phyloP scores from a whole-genome alignment of 2,797 vertebrate species.

The Merluccius polli region DNA sequence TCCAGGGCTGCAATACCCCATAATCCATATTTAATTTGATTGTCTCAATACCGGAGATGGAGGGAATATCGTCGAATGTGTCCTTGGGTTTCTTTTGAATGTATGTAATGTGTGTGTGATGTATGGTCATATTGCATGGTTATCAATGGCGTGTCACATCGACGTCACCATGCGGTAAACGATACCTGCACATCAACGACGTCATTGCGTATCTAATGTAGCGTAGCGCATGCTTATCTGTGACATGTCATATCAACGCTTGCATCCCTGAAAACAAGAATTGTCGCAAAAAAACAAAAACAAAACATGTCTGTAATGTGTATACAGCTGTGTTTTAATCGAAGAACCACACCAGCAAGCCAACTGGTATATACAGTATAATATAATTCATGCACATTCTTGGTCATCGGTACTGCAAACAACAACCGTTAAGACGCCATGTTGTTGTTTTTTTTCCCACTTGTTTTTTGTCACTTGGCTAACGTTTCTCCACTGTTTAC shows the following conservation, averaged over 20 bases:
- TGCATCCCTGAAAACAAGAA: background rate
- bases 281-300: background rate
- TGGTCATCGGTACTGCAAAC: background rate
- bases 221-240: background rate
- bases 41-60: background rate
- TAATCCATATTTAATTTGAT: background rate
- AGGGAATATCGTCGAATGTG: background rate
- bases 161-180: background rate
- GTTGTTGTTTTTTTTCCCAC: background rate
- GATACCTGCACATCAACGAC: too few species aligned
- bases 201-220: background rate
- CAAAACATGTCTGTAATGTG: background rate
- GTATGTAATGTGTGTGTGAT: background rate
- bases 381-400: background rate
- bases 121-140: background rate
- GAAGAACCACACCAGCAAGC: background rate
- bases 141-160: background rate
- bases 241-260: background rate
- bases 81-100: background rate
- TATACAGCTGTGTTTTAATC: background rate
- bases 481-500: background rate
- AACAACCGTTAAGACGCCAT: background rate
- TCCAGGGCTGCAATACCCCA: background rate
- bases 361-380: background rate
- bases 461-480: background rate